These are phyloP conservation scores for Propsilocerus akamusi DNA, from an alignment of 1,140 invertebrate genomes.

Conservation along the genomic window DNA sequence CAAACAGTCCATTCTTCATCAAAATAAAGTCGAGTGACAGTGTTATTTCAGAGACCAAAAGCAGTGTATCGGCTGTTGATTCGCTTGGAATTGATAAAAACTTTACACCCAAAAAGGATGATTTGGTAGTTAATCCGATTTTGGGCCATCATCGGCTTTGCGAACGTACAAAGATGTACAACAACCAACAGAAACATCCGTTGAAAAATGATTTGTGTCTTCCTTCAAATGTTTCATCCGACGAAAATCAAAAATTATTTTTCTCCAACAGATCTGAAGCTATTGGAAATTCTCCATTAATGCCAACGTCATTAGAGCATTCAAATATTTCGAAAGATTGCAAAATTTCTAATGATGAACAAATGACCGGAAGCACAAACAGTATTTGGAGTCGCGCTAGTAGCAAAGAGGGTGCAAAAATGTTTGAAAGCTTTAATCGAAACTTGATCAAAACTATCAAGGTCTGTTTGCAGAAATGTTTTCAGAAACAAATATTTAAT, in stretches of 20 bases:
- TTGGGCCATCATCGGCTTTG: slow-evolving; percentile 36
- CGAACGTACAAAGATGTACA: slow-evolving; percentile 16
- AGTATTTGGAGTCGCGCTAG: slow-evolving; percentile 21
- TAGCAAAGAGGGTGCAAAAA: slow-evolving; percentile 22
- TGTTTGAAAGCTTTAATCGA: slow-evolving; percentile 23
- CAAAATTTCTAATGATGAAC: slow-evolving; percentile 14
- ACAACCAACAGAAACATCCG: background rate
- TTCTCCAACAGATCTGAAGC: no score
- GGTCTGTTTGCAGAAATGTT: slow-evolving; percentile 9
- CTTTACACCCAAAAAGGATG: slow-evolving; percentile 22
- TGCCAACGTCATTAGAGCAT: slow-evolving; percentile 9
- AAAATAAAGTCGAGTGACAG: slow-evolving; percentile 24
- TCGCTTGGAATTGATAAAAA: slow-evolving; percentile 21
- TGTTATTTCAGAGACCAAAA: slow-evolving; percentile 23
- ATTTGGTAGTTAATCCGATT: slow-evolving; percentile 29
- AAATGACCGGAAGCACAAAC: slow-evolving; percentile 19
- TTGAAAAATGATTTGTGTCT: background rate
- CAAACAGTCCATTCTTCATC: slow-evolving; percentile 23
- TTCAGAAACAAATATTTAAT: background rate
- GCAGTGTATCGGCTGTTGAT: slow-evolving; percentile 20
- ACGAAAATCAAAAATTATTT: no score
- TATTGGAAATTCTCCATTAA: background rate
- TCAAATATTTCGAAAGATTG: slow-evolving; percentile 14
- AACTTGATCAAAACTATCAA: slow-evolving; percentile 24
- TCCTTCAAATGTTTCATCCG: background rate